Conservation (phyloP, 2,113 vertebrate species). For the Marcusenius ussheri region DNA sequence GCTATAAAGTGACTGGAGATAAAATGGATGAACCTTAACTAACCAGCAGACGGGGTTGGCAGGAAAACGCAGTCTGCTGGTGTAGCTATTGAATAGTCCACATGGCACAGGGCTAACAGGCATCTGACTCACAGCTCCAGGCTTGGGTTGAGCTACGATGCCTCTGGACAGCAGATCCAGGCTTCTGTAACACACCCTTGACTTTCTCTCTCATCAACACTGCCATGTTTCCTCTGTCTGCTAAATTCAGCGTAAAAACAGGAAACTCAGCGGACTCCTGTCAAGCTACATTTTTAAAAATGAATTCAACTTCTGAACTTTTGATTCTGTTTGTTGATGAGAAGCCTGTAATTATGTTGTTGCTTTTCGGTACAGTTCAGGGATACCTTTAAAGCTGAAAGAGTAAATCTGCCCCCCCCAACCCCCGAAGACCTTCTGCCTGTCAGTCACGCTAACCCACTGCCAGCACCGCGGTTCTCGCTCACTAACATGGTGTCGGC, state of each 20-base stretch:
- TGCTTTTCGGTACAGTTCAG: not conserved
- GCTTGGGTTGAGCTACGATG: not conserved
- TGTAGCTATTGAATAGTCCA: not conserved
- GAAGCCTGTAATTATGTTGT: not conserved
- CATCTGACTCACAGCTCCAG: not conserved
- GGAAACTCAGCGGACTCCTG: not conserved
- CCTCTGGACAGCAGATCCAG: not conserved
- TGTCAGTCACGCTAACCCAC: not conserved
- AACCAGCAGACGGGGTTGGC: not conserved
- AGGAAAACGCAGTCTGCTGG: not conserved
- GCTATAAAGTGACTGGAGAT: not conserved
- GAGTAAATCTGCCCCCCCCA: not conserved
- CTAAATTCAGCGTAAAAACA: not conserved
- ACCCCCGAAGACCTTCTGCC: not conserved
- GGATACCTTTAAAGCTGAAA: not conserved
- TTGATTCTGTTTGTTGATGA: not conserved
- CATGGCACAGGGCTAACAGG: not conserved
- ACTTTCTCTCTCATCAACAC: not conserved
- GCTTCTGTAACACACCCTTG: not conserved
- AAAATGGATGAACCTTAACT: not conserved
- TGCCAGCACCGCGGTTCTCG: not conserved
- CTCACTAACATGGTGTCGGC: conserved; percentile 24
- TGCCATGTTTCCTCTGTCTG: not conserved
- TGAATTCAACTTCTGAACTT: not conserved
- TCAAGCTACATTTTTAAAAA: not conserved